These are phyloP conservation scores for Leptosomus discolor DNA, from an alignment of 2,113 vertebrate species.

Conservation along the genomic window DNA sequence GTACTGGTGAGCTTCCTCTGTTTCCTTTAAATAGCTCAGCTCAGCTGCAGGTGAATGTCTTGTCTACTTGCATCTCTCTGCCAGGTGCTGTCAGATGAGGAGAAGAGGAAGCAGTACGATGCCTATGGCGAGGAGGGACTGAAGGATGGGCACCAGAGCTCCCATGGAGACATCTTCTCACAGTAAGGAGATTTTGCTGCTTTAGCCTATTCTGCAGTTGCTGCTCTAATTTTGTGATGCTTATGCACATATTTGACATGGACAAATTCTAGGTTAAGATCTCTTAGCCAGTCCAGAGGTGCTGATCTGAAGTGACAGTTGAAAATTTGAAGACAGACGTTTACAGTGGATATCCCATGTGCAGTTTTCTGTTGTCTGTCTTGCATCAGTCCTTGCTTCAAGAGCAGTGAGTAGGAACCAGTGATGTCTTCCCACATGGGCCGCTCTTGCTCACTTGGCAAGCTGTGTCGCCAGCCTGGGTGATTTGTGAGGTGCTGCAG, in stretches of 20 bases:
- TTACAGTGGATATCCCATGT: not conserved
- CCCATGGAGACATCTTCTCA: constrained; percentile 97
- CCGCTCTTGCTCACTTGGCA: not conserved
- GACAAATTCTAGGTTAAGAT: too few species aligned
- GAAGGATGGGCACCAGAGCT: constrained; percentile 95
- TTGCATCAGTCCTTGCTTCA: not conserved
- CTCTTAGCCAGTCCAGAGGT: not conserved
- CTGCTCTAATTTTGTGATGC: not conserved
- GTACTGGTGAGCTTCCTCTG: not conserved
- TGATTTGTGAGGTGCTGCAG: not conserved
- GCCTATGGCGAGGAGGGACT: constrained; percentile 92
- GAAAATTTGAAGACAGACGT: not conserved
- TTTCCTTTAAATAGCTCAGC: not conserved
- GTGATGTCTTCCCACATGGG: not conserved
- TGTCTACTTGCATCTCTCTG: not conserved
- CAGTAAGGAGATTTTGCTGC: constrained; percentile 78
- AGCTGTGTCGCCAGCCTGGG: not conserved
- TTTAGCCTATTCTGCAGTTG: not conserved
- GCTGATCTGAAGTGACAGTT: not conserved
- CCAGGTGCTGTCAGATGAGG: constrained; percentile 95
- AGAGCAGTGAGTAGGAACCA: not conserved
- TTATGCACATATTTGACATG: rapidly evolving
- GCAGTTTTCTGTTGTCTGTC: not conserved
- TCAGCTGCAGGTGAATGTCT: not conserved
- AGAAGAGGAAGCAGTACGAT: constrained; percentile 97